These are phyloP conservation scores for Blennius ocellaris DNA, from an alignment of 2,113 vertebrate genomes.

Conservation along the genomic window DNA sequence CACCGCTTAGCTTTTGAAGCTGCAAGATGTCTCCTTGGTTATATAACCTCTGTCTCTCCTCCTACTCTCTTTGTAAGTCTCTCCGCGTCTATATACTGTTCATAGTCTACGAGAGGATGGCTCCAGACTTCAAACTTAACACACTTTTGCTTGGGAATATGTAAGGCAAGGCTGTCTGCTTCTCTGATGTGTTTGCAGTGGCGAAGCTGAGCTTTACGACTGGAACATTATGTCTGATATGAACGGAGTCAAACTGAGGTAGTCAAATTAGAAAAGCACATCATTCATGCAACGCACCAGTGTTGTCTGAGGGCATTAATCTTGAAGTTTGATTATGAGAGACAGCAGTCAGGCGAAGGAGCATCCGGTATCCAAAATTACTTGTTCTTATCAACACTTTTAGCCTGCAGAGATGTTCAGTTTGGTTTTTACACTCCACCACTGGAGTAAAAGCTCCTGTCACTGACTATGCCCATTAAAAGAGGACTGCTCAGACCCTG, in stretches of 20 bases:
- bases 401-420: neutral
- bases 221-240: constrained; percentile 42
- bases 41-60: constrained; percentile 55
- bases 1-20: constrained; percentile 41
- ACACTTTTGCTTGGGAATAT: constrained; percentile 12
- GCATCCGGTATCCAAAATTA: constrained; percentile 3
- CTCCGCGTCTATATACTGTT: constrained; percentile 36
- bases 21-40: constrained; percentile 53
- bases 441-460: neutral
- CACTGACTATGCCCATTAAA: neutral
- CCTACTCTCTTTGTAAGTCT: constrained; percentile 46
- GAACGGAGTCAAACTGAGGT: constrained; percentile 15
- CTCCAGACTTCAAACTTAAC: constrained; percentile 36
- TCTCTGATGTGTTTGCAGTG: constrained; percentile 36
- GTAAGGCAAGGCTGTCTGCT: constrained; percentile 26
- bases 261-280: constrained; percentile 28
- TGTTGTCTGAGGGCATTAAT: constrained; percentile 52
- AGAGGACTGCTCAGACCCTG: neutral
- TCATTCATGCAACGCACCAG: constrained; percentile 37
- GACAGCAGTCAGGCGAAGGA: constrained; percentile 1
- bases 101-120: constrained; percentile 30
- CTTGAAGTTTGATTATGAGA: constrained; percentile 32
- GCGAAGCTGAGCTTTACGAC: constrained; percentile 43
- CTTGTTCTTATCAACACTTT: neutral
- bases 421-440: neutral